Evolutionary conservation across 2,888 invertebrate species (phyloP), one percentile per base, ranked within the genome.

Genomic region (Trichogramma dendrolimi): DNA sequence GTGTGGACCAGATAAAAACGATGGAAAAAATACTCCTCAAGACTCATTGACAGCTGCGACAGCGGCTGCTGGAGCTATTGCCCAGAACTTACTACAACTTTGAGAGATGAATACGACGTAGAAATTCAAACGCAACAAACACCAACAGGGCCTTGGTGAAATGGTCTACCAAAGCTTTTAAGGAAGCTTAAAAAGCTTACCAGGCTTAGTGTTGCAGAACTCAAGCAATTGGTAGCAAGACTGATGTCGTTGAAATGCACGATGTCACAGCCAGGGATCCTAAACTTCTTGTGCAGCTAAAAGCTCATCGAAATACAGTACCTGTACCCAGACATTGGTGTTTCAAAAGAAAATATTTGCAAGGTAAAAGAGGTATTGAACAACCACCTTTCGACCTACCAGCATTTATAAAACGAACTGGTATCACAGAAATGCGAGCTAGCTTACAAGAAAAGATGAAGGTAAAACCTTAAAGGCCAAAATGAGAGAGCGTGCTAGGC

Each of bases 381-480:
- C 97, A 99, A 74, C 94, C 98, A 0, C 96, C 99, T 0, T 99
- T 99, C 79, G 95, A 98, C 78, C 82, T 99, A 56, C 99, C 99
- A 0, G 98, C 98, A 73, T 99, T 97, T 78, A 99, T 99, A 64
- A 96, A 97, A 79, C 90, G 94, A 74, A 99, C 99, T 0, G 99
- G 99, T n/a, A 99, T 99, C 67, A 97, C 96, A 89, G 99, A 99
- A 81, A 99, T 99, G 99, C 83, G 99, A 49, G 96, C 97, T 46
- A 96, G 98, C 0, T 83, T 99, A 27, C 96, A 96, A 75, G 99
- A 99, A 77, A 99, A 72, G 96, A 96, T 73, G 96, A 96, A 73
- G 89, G 92, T 40, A 94, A 96, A 75, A 93, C 94, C 0, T 80
- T 96, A 1, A 98, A 98, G 77, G 92, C 96, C 0, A 98, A 97